Evolutionary conservation across 2,797 vertebrate genomes (phyloP), one percentile per base, ranked within the genome.

Genomic region (Spea hammondii): DNA sequence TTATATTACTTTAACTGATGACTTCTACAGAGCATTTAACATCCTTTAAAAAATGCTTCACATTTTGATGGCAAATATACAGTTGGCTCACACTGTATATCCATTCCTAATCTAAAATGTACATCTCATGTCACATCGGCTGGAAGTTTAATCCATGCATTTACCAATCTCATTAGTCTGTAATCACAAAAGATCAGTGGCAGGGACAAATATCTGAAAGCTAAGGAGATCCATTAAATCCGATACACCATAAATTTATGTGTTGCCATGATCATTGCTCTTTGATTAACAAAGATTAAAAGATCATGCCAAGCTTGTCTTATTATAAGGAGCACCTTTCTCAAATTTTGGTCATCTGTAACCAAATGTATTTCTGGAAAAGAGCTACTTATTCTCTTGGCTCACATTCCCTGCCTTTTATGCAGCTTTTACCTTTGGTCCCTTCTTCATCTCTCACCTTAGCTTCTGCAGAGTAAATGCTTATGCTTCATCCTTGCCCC

Each of bases 391-490:
- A 77, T 69, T 82, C 13, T 65, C 70, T 65, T 82, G 75, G 75
- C 70, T 77, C 48, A 13, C 65, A 51, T 55, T 70, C 64, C 3
- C 53, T 62, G 54, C 70, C 71, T 77, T 76, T 73, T 45, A 82
- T 17, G 65, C 73, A 74, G 80, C 75, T 82, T 74, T 78, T 78
- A 77, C 75, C 70, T 78, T 70, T 74, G 65, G 70, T 46, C 62
- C 53, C 45, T 72, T 45, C 70, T 73, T 74, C 55, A 82, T 74
- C 51, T 74, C 70, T 82, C 55, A 77, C 57, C 65, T 69, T 74
- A 55, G 70, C 64, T 69, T 32, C 74, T 62, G 65, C 69, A 70
- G 65, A 82, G 70, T 82, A 73, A 82, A 82, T 77, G 70, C 75
- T 12, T 78, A 73, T 74, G 80, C 50, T 74, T 74, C 49, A 73